A percentile compares a stretch with the other conserved stretches of the same genome.
phyloP scores from a whole-genome alignment of 1,140 invertebrate species.

The Amyelois transitella region DNA sequence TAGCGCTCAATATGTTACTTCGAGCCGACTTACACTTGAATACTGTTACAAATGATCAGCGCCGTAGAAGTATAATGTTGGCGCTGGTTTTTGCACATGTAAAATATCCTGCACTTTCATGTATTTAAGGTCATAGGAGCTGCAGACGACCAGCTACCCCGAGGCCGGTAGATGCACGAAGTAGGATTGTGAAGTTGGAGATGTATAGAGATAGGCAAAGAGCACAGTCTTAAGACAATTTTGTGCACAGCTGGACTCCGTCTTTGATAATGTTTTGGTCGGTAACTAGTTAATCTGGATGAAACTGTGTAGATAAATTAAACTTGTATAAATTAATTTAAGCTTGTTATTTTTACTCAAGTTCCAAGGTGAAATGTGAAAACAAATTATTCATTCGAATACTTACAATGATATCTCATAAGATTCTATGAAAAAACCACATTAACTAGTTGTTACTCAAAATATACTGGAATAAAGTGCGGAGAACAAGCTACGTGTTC shows the following conservation, averaged over 20 bases:
- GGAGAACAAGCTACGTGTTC: no score
- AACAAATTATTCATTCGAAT: no score
- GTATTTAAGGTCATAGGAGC: constrained; percentile 51
- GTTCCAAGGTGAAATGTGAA: no score
- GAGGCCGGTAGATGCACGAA: constrained; percentile 51
- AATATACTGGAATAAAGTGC: no score
- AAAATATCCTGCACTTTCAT: constrained; percentile 53
- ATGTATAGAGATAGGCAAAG: constrained; percentile 39
- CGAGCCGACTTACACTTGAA: constrained; percentile 24
- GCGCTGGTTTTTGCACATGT: constrained; percentile 59
- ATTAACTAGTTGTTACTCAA: no score
- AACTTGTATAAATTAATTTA: no score
- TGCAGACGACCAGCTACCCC: constrained; percentile 63
- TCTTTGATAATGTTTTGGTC: not conserved
- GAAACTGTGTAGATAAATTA: no score
- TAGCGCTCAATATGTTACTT: constrained; percentile 63
- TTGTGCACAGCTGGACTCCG: not conserved
- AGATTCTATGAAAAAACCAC: no score
- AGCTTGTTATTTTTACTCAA: no score
- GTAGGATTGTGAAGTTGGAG: constrained; percentile 21
- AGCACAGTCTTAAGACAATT: constrained; percentile 43
- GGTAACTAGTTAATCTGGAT: no score
- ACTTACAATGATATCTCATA: no score
- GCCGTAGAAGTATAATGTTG: constrained; percentile 56
- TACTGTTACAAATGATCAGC: constrained; percentile 10